Evolutionary conservation across 2,888 invertebrate genomes (phyloP).

Genomic region (Xestia c-nigrum): DNA sequence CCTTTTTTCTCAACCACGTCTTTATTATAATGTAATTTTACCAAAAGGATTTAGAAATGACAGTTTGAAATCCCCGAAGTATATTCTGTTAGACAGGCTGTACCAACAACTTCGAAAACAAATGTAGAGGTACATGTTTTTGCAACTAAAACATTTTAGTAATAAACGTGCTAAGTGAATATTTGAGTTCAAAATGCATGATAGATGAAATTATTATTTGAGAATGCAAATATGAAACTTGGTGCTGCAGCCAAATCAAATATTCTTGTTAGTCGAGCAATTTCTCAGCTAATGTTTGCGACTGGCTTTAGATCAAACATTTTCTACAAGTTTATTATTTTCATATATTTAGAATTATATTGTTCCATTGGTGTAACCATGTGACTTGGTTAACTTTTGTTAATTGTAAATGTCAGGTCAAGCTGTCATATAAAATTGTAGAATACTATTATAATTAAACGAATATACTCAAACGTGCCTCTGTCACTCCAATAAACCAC

Average conservation of each 20-base stretch:
- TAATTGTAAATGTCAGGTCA: too few relatives aligned
- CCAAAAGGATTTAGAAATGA: constrained; percentile 44
- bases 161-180: background rate
- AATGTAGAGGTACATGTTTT: constrained; percentile 12
- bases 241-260: constrained; percentile 5
- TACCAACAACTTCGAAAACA: constrained; percentile 20
- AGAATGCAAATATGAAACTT: background rate
- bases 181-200: background rate
- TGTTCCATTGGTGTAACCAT: too few relatives aligned
- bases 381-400: too few relatives aligned
- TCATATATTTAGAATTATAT: too few relatives aligned
- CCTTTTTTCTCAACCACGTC: constrained; percentile 14
- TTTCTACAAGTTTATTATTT: too few relatives aligned
- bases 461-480: too few relatives aligned
- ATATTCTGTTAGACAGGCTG: constrained; percentile 18
- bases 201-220: background rate
- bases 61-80: constrained; percentile 30
- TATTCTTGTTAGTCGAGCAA: background rate
- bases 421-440: too few relatives aligned
- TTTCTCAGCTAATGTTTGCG: background rate
- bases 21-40: constrained; percentile 42
- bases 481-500: too few relatives aligned
- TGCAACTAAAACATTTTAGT: constrained; percentile 30
- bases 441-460: too few relatives aligned
- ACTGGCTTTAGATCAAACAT: too few relatives aligned